Evolutionary conservation across 2,113 vertebrate genomes (phyloP), one percentile per base, ranked within the genome.

Genomic region (Melanotaenia duboulayi): DNA sequence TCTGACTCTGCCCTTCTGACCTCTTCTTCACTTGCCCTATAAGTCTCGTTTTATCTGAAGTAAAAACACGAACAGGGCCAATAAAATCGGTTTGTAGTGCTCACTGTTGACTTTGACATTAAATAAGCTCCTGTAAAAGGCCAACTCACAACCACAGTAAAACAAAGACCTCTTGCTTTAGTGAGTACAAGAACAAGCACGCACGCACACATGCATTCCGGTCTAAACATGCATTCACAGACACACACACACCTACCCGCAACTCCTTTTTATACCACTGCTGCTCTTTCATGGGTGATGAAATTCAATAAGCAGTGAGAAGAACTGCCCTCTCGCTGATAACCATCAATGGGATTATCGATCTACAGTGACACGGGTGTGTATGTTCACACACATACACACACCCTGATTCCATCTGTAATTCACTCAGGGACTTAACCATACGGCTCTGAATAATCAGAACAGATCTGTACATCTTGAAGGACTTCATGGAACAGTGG

Each of bases 291-390:
- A 90, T 84, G 84, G 84, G 69, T 84, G 88, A 93, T 93, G 91
- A 91, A 93, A 93, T 94, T 92, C 92, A 92, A 93, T 94, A 91
- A 92, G 89, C 90, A 87, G 86, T 78, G 85, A 87, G 78, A 87
- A 91, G 89, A 90, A 89, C 82, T 88, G 87, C 85, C 86, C 91
- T 89, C 88, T 89, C 59, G 55, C 82, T 89, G 92, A 94, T 92
- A 92, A 88, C 86, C 89, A 89, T 93, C 91, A 78, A 92, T 89
- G 83, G 79, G 72, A 54, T 61, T 82, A 94, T 94, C 37, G 91
- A 94, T 93, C 88, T 49, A 78, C 82, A 78, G 62, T 46, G 50
- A 37, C 55, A 52, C 14, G 40, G 56, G 76, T 51, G 75, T 44
- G 52, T 59, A 22, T 23, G 42, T 46, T 10, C 32, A 35, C 28